These are phyloP conservation scores for Varecia variegata DNA, from an alignment of 2,797 vertebrate genomes.

Conservation along the genomic window DNA sequence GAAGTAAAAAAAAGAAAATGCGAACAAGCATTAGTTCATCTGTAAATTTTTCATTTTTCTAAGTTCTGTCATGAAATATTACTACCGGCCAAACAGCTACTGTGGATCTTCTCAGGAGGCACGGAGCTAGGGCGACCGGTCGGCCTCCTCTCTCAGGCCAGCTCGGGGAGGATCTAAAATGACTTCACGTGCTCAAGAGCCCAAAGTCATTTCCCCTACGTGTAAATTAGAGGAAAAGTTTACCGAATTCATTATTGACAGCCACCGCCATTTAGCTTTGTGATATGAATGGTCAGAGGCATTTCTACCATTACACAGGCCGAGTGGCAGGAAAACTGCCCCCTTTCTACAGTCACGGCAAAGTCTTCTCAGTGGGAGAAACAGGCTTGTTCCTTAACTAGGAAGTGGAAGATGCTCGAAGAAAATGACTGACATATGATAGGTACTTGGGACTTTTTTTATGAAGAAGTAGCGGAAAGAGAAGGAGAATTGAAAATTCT, in stretches of 20 bases:
- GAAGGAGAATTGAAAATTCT: neutral
- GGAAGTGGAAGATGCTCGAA: neutral
- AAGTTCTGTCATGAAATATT: constrained; percentile 66
- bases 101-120: constrained; percentile 37
- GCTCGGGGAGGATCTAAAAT: constrained; percentile 45
- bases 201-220: neutral
- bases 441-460: neutral
- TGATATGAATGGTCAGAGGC: neutral
- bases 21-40: constrained; percentile 21
- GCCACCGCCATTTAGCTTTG: neutral
- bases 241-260: neutral
- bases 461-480: neutral
- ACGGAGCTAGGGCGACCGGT: constrained; percentile 16
- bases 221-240: constrained; percentile 53
- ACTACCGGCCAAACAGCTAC: constrained; percentile 51
- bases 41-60: constrained; percentile 51
- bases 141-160: constrained; percentile 55
- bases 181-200: neutral
- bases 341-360: neutral
- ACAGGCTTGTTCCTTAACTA: neutral
- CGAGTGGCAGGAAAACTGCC: neutral
- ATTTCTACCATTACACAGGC: neutral
- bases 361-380: neutral
- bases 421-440: neutral
- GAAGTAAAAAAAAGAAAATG: neutral